These are phyloP conservation scores for Idaea biselata DNA, from an alignment of 2,888 invertebrate species.

Conservation along the genomic window DNA sequence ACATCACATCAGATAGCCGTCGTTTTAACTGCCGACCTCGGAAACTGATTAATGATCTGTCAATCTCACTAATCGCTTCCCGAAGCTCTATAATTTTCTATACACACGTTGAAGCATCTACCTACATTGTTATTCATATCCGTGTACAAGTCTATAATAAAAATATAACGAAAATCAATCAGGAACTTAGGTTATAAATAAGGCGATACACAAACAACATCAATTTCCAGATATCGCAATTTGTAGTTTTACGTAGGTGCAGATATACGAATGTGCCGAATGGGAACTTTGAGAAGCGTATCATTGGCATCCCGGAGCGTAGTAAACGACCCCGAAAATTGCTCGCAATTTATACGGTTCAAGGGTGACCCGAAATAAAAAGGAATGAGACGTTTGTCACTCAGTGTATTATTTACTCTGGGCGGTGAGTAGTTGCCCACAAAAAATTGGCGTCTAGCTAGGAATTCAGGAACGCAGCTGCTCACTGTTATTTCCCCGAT, in stretches of 20 bases:
- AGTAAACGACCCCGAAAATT: conserved; percentile 73
- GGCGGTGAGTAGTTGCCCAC: conserved; percentile 41
- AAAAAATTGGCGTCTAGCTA: conserved; percentile 41
- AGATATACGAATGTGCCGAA: conserved; percentile 45
- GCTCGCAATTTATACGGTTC: conserved; percentile 73
- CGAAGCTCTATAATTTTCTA: background rate
- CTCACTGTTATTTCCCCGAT: conserved; percentile 40
- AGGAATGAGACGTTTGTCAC: conserved; percentile 68
- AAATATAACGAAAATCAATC: conserved; percentile 5
- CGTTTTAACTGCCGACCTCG: background rate
- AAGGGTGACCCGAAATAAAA: conserved; percentile 72
- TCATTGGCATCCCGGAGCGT: conserved; percentile 68
- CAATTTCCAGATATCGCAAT: conserved; percentile 39
- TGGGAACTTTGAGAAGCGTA: conserved; percentile 58
- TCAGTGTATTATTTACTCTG: conserved; percentile 69
- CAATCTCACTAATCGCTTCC: background rate
- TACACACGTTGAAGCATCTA: background rate
- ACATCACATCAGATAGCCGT: background rate
- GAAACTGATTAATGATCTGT: background rate
- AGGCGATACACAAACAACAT: conserved; percentile 26
- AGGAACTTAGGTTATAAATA: conserved; percentile 19
- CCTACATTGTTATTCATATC: background rate
- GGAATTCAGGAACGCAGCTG: conserved; percentile 32
- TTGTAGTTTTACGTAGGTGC: conserved; percentile 43
- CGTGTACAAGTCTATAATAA: background rate